Conservation (phyloP, 2,888 invertebrate species). For the Serrognathus titanus region DNA sequence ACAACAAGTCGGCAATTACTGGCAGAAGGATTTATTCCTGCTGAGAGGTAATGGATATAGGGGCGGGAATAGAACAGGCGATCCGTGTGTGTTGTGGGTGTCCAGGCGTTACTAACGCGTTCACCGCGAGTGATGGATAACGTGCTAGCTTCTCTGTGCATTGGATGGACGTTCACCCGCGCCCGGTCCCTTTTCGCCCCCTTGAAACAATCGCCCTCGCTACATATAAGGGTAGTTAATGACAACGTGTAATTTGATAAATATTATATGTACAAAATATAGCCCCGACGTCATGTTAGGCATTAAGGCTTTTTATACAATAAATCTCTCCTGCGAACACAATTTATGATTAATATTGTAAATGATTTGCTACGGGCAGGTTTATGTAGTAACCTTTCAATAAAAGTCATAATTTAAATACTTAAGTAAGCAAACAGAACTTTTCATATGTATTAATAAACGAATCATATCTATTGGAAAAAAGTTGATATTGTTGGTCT, state of each 20-base stretch:
- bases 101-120: constrained; percentile 16
- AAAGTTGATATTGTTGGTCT: too few species aligned
- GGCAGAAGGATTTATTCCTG: not conserved
- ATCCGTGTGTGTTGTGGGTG: constrained; percentile 3
- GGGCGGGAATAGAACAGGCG: constrained; percentile 1
- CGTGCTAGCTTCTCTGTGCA: constrained; percentile 12
- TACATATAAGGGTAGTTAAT: not conserved
- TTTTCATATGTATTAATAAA: too few species aligned
- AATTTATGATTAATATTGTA: too few species aligned
- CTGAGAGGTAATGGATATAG: not conserved
- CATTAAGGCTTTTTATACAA: too few species aligned
- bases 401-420: too few species aligned
- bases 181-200: not conserved
- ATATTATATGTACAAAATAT: not conserved
- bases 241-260: constrained; percentile 3
- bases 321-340: too few species aligned
- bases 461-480: too few species aligned
- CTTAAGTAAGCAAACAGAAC: too few species aligned
- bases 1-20: constrained; percentile 2
- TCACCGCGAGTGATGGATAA: constrained; percentile 23
- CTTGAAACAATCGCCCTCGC: not conserved
- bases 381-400: too few species aligned
- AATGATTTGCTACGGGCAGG: too few species aligned
- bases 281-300: too few species aligned
- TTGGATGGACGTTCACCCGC: not conserved